Conservation (phyloP, 2,888 invertebrate species). For the Perithous albicinctus region DNA sequence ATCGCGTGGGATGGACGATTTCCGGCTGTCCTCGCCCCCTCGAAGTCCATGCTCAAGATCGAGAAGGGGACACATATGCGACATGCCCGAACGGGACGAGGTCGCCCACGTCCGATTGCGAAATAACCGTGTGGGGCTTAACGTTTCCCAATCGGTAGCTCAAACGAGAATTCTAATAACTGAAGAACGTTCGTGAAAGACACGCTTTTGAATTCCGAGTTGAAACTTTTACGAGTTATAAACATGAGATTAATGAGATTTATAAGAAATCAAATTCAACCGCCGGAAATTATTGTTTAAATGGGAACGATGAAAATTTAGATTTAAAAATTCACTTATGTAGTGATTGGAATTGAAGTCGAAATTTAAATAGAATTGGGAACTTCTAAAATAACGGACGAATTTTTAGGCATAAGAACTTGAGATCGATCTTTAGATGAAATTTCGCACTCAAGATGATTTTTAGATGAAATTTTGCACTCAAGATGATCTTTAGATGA, state of each 20-base stretch:
- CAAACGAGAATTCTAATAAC: slow-evolving; percentile 15
- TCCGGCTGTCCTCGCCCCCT: slow-evolving; percentile 52
- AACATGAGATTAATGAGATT: too few relatives aligned
- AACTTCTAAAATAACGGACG: too few relatives aligned
- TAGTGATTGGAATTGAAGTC: too few relatives aligned
- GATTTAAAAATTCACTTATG: too few relatives aligned
- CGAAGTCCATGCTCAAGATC: slow-evolving; percentile 38
- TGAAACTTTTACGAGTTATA: neutral
- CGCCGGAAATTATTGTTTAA: too few relatives aligned
- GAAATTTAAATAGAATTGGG: too few relatives aligned
- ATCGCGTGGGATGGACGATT: slow-evolving; percentile 48
- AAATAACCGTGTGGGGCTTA: slow-evolving; percentile 31
- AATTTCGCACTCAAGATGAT: too few relatives aligned
- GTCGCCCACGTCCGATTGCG: slow-evolving; percentile 49
- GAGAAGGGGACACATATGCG: slow-evolving; percentile 37
- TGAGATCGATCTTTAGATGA: too few relatives aligned
- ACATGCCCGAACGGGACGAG: slow-evolving; percentile 48
- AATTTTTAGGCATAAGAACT: too few relatives aligned
- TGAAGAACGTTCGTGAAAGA: neutral
- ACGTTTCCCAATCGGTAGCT: slow-evolving; percentile 35
- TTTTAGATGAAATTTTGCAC: too few relatives aligned
- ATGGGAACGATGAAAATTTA: neutral
- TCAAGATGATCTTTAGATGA: too few relatives aligned
- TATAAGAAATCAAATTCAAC: neutral
- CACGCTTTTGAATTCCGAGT: neutral